phyloP scores from a whole-genome alignment of 2,797 vertebrate genomes.

The Gallinago nigripennis region DNA sequence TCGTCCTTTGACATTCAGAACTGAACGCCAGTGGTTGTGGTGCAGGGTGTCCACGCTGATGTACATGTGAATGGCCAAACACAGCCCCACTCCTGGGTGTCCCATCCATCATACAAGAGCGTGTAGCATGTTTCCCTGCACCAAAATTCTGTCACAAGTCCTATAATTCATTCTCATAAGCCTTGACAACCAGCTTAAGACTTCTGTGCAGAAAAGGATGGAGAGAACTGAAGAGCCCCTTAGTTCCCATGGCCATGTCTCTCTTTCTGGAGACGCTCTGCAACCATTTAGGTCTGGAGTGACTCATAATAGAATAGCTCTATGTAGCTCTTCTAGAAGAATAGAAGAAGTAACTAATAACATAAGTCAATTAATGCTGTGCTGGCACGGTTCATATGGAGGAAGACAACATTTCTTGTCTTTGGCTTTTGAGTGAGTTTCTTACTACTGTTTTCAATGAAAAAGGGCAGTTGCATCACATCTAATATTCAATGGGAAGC shows the following conservation, averaged over 20 bases:
- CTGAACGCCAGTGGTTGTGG: neutral
- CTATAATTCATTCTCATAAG: neutral
- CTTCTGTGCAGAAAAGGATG: neutral
- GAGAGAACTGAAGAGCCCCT: neutral
- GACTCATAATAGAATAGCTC: neutral
- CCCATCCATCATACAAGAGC: rapidly evolving
- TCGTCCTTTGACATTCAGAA: slow-evolving; percentile 38
- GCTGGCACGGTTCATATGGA: neutral
- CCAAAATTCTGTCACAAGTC: neutral
- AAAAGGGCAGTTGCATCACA: neutral
- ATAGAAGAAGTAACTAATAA: neutral
- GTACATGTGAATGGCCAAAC: rapidly evolving
- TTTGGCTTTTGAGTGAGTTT: neutral
- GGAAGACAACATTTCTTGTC: neutral
- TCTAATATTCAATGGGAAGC: neutral
- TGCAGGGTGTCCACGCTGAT: neutral
- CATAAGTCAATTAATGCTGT: neutral
- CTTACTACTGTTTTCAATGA: neutral
- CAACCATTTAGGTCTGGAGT: neutral
- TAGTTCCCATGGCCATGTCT: rapidly evolving
- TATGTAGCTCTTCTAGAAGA: neutral
- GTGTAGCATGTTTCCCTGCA: rapidly evolving
- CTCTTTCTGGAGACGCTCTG: neutral
- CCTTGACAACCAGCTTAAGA: neutral
- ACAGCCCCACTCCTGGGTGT: neutral